Base-by-base conservation (phyloP, 2,888 invertebrate genomes). In the Scaeva pyrastri region DNA sequence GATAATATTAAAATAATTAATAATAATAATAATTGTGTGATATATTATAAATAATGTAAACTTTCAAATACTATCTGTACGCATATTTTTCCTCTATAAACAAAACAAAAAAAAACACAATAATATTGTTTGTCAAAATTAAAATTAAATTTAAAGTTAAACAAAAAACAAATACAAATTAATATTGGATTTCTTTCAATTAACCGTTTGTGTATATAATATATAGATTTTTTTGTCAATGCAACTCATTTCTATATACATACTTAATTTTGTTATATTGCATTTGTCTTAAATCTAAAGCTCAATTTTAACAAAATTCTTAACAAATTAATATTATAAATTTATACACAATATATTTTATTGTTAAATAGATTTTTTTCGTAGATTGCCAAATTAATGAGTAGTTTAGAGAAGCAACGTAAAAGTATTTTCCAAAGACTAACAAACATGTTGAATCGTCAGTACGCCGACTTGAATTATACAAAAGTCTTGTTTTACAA, bases 31-130 rank as follows among this genome's bases (percentile, higher is more conserved):
- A 31, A 31, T 86, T 82, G 82, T 86, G 86, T 86, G 86, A 86
- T 86, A 82, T 82, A 82, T 80, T n/a, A 75, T 71, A 60, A 85
- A 86, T 73, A 77, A 86, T 82, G 82, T 86, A 74, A 86, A 82
- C 43, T 78, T 77, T 36, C 41, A 73, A 72, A 48, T 36, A 74
- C 45, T 75, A 75, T 71, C 66, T 56, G 12, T 16, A 23, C 14
- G 7, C n/a, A 60, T 48, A 56, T 68, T 68, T 80, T 56, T 64
- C 16, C 56, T 71, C 52, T 75, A 73, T 72, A 50, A n/a, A 5
- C 2, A 50, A 56, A 56, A n/a, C 16, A 52, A 2, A 31, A 52
- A 23, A 23, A 52, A 52, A 16, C 0, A 23, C 26, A 31, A 5
- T 31, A 31, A 52, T 12, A 39, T 43, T 62, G 5, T 43, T 43